Base-by-base conservation (phyloP, 2,888 invertebrate genomes). In the Ophraella communa region DNA sequence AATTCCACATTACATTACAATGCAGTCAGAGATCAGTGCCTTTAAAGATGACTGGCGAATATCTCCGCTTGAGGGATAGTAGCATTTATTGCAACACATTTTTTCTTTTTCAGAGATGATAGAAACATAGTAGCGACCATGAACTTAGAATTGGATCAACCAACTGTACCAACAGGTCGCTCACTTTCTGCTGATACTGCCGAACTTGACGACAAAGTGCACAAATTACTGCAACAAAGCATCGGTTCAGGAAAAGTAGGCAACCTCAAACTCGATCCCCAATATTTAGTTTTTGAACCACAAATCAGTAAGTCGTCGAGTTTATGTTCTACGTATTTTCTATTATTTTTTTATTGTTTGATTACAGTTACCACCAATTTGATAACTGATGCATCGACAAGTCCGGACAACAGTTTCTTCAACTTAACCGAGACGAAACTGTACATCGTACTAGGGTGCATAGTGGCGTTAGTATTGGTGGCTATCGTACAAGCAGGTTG, bases 401-500 rank as follows among this genome's bases (percentile, higher is more conserved):
- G 78, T 52, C 80, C 80, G 2, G 81, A 73, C 75, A 60, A 82
- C 24, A 76, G 80, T 39, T 91, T 86, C 85, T 91, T 87, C 82
- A 86, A 87, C 52, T 79, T 91, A 49, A 88, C 91, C 0, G 88
- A 89, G 75, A 88, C 89, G 14, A 92, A 93, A 77, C 83, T 94
- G 65, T 94, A 93, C 84, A 90, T 93, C 66, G 93, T 95, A 44
- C 84, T 93, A 64, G 95, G 91, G 5, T 92, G 94, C 73, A 89
- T 95, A 62, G 89, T 87, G 0, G 94, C 94, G 0, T 82, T 96
- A 45, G 84, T 95, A 30, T 83, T 94, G 18, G 87, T 95, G 42
- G 93, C 93, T 0, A 74, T 95, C 10, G 84, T 95, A 51, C 95
- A 95, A 83, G 95, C 94, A 0, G 88, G 85, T 55, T 94, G 94